phyloP scores from a whole-genome alignment of 2,888 invertebrate genomes.

The Petrophora chlorosata region DNA sequence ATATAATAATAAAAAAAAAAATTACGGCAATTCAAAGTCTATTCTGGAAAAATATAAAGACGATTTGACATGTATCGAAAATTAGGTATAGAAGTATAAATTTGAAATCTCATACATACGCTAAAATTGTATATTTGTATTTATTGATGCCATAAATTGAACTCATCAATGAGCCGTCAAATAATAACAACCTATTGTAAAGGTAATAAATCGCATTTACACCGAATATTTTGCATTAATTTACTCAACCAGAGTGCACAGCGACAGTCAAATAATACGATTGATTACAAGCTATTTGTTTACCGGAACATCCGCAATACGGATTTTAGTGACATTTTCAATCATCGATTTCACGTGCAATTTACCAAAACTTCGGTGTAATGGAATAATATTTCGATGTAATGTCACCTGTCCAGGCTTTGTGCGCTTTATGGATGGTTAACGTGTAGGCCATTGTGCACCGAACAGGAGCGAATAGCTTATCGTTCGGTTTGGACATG shows the following conservation, averaged over 20 bases:
- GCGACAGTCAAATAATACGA: conserved; percentile 59
- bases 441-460: conserved; percentile 39
- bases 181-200: conserved; percentile 17
- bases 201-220: conserved; percentile 33
- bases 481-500: conserved; percentile 50
- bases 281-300: conserved; percentile 67
- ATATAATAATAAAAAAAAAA: too few species aligned
- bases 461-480: conserved; percentile 47
- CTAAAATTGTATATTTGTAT: too few species aligned
- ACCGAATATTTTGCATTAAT: conserved; percentile 47
- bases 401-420: conserved; percentile 16
- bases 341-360: conserved; percentile 64
- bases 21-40: too few species aligned
- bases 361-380: conserved; percentile 48
- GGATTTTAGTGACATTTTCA: conserved; percentile 59
- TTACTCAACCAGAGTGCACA: conserved; percentile 38
- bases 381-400: conserved; percentile 41
- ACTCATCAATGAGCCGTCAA: conserved; percentile 4
- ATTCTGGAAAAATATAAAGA: too few species aligned
- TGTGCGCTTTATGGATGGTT: too few species aligned
- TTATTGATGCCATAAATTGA: too few species aligned
- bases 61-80: too few species aligned
- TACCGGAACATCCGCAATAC: conserved; percentile 57
- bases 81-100: too few species aligned
- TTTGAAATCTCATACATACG: background rate